Evolutionary conservation across 2,797 vertebrate genomes (phyloP), one percentile per base, ranked within the genome.

Genomic region (Psittacula derbiana): DNA sequence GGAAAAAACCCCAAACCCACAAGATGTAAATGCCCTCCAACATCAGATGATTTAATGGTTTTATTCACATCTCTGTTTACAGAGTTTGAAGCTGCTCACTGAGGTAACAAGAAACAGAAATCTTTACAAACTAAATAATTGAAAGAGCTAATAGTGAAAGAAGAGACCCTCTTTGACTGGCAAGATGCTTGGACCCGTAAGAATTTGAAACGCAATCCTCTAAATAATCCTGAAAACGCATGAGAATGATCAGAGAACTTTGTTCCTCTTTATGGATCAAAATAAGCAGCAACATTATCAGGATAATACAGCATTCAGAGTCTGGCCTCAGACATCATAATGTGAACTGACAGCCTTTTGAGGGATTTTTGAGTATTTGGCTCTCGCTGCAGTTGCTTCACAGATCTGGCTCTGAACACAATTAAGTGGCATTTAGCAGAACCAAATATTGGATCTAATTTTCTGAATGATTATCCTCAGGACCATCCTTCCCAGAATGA

Each of bases 1-100:
- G 14, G 10, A 36, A n/a, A 75, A 73, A 28, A 1, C 0, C 1
- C 1, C 2, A 66, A 78, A 33, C 2, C 11, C 30, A 65, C 15
- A 62, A 65, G 20, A 14, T 66, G 13, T 66, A 10, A 89, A 80
- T 60, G 11, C 3, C 7, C 16, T 84, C 13, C 20, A 69, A 16
- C 10, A 57, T 64, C 44, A 57, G 67, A 47, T 4, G 1, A 47
- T 72, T 72, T 72, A 47, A 64, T 86, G 52, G 58, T 52, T 85
- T 91, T 52, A 27, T 50, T 44, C 24, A 58, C 31, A 47, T 40
- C 36, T 66, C 16, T 53, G 9, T 61, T 88, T 71, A 72, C 8
- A 69, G 25, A 61, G 4, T 72, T 85, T 11, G 41, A 78, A 86
- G 18, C 1, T 80, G 7, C 33, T 90, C 4, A 24, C 4, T 12